phyloP scores from a whole-genome alignment of 2,113 vertebrate genomes.

The Bos indicus region DNA sequence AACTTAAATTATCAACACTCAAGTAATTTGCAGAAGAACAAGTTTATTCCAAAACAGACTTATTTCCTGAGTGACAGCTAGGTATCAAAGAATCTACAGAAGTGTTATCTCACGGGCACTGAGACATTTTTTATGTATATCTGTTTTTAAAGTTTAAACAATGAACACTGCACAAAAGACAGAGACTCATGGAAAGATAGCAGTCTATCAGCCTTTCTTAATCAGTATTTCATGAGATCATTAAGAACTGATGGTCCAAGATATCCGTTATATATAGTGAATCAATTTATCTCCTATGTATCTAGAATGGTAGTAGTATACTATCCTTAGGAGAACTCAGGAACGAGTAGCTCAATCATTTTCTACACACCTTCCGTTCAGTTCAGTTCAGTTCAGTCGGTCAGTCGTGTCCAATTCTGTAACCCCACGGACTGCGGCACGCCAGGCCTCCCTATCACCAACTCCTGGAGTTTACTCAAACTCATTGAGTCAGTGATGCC shows the following conservation, averaged over 20 bases:
- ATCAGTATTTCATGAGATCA: background rate
- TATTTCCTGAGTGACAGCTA: background rate
- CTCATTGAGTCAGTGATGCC: background rate
- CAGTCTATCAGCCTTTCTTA: background rate
- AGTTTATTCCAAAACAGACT: background rate
- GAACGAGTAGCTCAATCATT: background rate
- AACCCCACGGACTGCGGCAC: fast-evolving
- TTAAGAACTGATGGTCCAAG: background rate
- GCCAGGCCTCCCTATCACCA: background rate
- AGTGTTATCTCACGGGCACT: background rate
- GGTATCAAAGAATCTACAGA: constrained; percentile 11
- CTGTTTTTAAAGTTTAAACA: constrained; percentile 26
- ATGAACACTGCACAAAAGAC: background rate
- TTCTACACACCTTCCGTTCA: background rate
- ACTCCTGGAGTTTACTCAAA: background rate
- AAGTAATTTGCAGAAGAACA: background rate
- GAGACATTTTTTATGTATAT: background rate
- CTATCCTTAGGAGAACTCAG: background rate
- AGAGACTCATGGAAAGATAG: background rate
- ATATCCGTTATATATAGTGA: background rate
- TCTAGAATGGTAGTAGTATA: background rate
- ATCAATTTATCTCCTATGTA: background rate
- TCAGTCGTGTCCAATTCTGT: background rate
- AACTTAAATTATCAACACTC: background rate
- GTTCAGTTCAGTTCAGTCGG: background rate